Percentiles rank a stretch among this genome's conserved stretches.
Conservation (phyloP, 2,113 vertebrate genomes). For the Cheirogaleus medius region DNA sequence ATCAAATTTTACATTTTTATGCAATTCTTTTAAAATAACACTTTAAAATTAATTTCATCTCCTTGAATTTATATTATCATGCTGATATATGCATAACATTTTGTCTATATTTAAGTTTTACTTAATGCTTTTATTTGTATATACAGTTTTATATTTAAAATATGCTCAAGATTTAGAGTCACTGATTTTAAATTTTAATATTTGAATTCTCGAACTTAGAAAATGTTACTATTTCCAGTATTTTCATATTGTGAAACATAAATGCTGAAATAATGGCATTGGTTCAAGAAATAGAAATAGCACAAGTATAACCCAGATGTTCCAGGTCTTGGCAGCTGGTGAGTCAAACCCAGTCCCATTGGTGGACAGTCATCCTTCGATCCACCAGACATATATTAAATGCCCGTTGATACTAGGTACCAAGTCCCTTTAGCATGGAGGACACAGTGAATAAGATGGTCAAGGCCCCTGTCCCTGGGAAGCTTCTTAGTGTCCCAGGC, state of each 20-base stretch:
- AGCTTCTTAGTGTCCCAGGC: neutral
- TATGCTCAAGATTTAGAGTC: neutral
- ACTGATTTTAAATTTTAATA: neutral
- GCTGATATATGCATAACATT: neutral
- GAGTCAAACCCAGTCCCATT: neutral
- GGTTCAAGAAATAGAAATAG: constrained; percentile 14
- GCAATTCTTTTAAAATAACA: constrained; percentile 32
- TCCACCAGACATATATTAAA: neutral
- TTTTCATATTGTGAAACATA: constrained; percentile 21
- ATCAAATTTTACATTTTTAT: neutral
- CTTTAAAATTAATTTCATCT: constrained; percentile 21
- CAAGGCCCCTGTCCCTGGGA: neutral
- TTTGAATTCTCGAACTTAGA: neutral
- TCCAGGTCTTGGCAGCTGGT: neutral
- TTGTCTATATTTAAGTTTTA: constrained; percentile 2
- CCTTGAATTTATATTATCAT: neutral
- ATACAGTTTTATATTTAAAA: neutral
- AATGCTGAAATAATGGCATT: neutral
- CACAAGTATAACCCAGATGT: neutral
- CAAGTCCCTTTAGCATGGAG: neutral
- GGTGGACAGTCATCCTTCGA: too few species aligned
- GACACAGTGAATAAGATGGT: neutral
- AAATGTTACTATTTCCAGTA: neutral
- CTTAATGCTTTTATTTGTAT: neutral
- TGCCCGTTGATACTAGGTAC: neutral